Evolutionary conservation across 2,797 vertebrate genomes (phyloP), one percentile per base, ranked within the genome.

Genomic region (Acridotheres tristis): DNA sequence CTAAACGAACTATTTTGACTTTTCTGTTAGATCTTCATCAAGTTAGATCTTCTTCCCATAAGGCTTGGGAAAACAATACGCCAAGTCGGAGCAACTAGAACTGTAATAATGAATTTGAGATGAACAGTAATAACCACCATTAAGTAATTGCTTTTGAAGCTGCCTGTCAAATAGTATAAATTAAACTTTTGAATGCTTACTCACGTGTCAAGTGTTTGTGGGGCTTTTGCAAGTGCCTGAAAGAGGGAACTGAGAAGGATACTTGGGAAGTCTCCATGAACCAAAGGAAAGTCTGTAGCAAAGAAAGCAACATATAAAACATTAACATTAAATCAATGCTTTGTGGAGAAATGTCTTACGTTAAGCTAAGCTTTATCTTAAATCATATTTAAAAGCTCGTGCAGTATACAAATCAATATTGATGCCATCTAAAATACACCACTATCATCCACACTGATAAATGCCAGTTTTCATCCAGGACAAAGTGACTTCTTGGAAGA

Each of bases 401-500:
- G 59, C 83, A 48, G 91, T 92, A 96, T 94, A 96, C 93, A 91
- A 96, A 96, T 97, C 95, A 94, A 97, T 97, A 96, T 47, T 77
- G 93, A 69, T 94, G 92, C 85, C 96, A 94, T 96, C 92, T 94
- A 85, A 96, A 96, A 96, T 80, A 92, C 85, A 93, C 77, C 68
- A 79, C 88, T 92, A 92, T 93, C 94, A 89, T 95, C 87, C 90
- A 53, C 86, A 85, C 86, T 91, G 88, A 92, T 94, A 88, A 94
- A 94, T 95, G 90, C 85, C 86, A 95, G 76, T 88, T 97, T 96
- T 85, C 68, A 95, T 93, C 87, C 92, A 96, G 95, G 95, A 96
- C 95, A 95, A 94, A 95, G 90, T 95, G 93, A 95, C 89, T 97
- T 95, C 91, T 94, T 96, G 95, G 95, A 96, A 95, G 85, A 94